Evolutionary conservation across 2,113 vertebrate species (phyloP).

Genomic region (Varanus komodoensis): DNA sequence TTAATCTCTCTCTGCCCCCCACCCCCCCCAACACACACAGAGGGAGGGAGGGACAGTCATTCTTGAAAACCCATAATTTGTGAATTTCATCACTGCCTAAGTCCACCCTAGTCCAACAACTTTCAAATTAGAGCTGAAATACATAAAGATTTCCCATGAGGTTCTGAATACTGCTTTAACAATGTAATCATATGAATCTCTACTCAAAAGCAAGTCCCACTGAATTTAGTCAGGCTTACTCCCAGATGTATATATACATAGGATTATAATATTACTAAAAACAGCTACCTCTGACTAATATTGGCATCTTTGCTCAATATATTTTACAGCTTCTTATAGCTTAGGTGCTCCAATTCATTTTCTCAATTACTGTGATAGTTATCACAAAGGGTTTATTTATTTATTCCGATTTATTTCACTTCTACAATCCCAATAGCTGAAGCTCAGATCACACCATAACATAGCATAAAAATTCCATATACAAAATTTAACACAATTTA

Average conservation of each 20-base stretch:
- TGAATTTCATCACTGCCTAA: neutral
- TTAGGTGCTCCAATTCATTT: neutral
- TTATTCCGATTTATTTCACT: neutral
- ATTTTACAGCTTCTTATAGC: neutral
- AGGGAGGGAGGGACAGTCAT: too few relatives aligned
- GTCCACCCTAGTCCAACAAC: neutral
- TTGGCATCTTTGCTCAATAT: neutral
- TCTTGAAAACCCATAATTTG: neutral
- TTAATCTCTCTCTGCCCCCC: neutral
- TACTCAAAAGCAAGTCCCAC: neutral
- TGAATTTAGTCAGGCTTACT: neutral
- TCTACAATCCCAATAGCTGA: too few relatives aligned
- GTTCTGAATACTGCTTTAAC: neutral
- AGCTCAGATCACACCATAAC: too few relatives aligned
- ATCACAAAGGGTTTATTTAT: neutral
- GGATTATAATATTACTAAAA: neutral
- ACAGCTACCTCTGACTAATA: neutral
- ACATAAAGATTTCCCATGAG: neutral
- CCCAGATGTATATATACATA: neutral
- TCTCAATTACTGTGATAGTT: neutral
- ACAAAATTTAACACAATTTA: too few relatives aligned
- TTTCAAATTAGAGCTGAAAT: neutral
- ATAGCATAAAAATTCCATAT: too few relatives aligned
- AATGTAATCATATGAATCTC: neutral
- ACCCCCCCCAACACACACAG: too few relatives aligned